Evolutionary conservation across 2,113 vertebrate genomes (phyloP), one percentile per base, ranked within the genome.

Genomic region (Prochilodus magdalenae): DNA sequence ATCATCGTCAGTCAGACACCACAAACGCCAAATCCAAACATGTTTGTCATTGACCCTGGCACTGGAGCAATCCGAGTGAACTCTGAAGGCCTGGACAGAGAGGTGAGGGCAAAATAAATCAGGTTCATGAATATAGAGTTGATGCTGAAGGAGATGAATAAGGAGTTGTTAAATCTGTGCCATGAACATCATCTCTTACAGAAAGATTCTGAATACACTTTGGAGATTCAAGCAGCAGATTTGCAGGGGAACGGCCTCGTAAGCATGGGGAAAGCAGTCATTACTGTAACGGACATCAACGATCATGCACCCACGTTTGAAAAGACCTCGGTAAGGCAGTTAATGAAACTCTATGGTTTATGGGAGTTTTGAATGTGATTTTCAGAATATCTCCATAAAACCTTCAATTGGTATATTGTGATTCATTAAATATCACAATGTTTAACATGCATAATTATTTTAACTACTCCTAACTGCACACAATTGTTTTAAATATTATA

Each of bases 241-340:
- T 63, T 90, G 63, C 30, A 90, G 5, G 96, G 95, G 0, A 0
- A 0, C 0, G 95, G 95, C 60, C 85, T 89, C 0, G 33, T 74
- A 24, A 89, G 70, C 12, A 5, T 3, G 27, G 94, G 89, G 20
- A 94, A 40, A 0, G 95, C 94, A 0, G 13, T 94, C 27, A 94
- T 98, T 44, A 92, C 91, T 0, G 89, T 98, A 84, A 89, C 83
- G 0, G 96, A 97, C 0, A 86, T 85, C 76, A 98, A 98, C 0
- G 97, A 98, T 89, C 95, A 97, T 1, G 29, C 91, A 36, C 97
- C 98, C 0, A 0, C 82, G 75, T 99, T 97, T 72, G 0, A 89
- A 2, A 85, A 93, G 0, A 0, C 0, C 12, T 1, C 0, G 84
- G 98, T 98, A 95, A 94, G 90, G 40, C 40, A 11, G 40, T 44